Evolutionary conservation across 2,797 vertebrate genomes (phyloP), one percentile per base, ranked within the genome.

Genomic region (Loris lydekkerianus): DNA sequence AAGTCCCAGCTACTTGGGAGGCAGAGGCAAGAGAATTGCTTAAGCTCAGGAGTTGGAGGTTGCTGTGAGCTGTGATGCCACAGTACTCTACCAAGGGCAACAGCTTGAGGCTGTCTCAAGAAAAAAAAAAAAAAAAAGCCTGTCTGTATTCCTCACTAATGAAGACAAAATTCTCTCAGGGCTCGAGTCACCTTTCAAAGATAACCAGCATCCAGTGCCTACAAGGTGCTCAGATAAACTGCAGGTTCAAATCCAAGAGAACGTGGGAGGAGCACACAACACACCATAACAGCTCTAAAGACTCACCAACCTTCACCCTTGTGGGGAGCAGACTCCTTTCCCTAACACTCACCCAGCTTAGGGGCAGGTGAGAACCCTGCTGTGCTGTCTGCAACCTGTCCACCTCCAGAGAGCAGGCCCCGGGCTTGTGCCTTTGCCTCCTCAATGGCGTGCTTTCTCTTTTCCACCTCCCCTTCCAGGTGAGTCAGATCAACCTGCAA

Each of bases 351-450:
- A 99, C 99, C 98, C 56, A 97, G 97, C 98, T 99, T 99, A 0
- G 98, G 98, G 82, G 95, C 89, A 0, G 99, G 99, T 0, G 99
- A 99, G 98, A 99, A 99, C 8, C 98, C 98, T 0, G 98, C 97
- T 0, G 98, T 91, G 25, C 96, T 93, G 10, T 99, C 99, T 27
- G 98, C 89, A 21, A 93, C 98, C 0, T 98, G 98, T 1, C 98
- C 96, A 40, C 98, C 97, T 1, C 98, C 97, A 0, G 98, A 97
- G 11, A 98, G 95, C n/a, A 99, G 95, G 15, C 99, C 99, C 98
- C 99, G 99, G 0, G 99, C 99, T 83, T 99, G 99, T 3, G 99
- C 99, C 98, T 99, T 99, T 0, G 99, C 99, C 96, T 99, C 99
- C 23, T 99, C 99, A 0, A 99, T 98, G 80, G 99, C 99, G 9